These are phyloP conservation scores for Botia almorhae DNA, from an alignment of 2,797 vertebrate genomes.

Conservation along the genomic window DNA sequence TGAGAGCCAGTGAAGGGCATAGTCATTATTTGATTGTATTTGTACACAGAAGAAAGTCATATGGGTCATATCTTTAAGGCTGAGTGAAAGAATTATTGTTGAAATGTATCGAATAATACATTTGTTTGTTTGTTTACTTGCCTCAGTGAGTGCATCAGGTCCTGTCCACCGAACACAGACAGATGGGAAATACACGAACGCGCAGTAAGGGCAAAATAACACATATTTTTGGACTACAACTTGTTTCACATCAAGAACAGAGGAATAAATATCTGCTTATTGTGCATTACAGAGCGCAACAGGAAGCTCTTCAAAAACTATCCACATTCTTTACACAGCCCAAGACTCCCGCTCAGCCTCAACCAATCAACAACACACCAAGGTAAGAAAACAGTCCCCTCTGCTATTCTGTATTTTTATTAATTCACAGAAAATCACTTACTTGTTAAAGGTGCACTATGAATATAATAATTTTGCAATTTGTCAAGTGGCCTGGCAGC, in stretches of 20 bases:
- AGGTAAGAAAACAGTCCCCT: conserved; percentile 44
- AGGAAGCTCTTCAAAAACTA: conserved; percentile 80
- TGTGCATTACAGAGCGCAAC: conserved; percentile 63
- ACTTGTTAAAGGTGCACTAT: neutral
- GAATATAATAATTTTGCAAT: no score
- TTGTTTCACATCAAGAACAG: neutral
- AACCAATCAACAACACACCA: neutral
- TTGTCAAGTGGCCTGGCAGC: no score
- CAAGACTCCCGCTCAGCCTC: neutral
- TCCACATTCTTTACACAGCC: conserved; percentile 73
- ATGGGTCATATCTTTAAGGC: no score
- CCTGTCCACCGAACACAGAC: neutral
- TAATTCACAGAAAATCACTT: neutral
- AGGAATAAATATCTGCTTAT: neutral
- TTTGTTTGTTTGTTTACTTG: no score
- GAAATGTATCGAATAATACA: no score
- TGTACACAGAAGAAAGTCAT: no score
- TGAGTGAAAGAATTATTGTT: no score
- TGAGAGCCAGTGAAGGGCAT: no score
- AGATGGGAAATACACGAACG: neutral
- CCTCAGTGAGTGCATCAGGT: neutral
- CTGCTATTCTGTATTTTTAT: neutral
- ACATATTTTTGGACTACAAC: neutral
- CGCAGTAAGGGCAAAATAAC: neutral
- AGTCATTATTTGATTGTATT: no score